phyloP scores from a whole-genome alignment of 1,140 invertebrate species.

The Tetraneura akinire region DNA sequence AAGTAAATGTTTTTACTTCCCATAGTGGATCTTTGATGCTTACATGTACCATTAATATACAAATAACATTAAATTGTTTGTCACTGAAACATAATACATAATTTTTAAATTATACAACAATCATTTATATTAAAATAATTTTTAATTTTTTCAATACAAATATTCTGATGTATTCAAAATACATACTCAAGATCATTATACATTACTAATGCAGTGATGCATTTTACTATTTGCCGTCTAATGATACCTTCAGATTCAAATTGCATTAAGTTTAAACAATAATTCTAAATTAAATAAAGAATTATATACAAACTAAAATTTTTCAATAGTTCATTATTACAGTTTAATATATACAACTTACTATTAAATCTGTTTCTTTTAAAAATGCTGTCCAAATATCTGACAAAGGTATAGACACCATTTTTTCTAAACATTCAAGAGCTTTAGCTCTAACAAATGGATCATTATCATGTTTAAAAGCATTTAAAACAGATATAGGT shows the following conservation, averaged over 20 bases:
- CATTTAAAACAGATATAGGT: neutral
- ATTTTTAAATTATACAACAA: neutral
- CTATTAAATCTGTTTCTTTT: constrained; percentile 35
- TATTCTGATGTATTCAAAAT: neutral
- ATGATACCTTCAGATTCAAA: constrained; percentile 41
- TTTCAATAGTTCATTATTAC: too few relatives aligned
- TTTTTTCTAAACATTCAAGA: constrained; percentile 42
- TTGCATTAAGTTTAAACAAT: constrained; percentile 43
- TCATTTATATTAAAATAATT: neutral
- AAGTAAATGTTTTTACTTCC: constrained; percentile 48
- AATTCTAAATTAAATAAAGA: neutral
- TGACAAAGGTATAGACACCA: constrained; percentile 10
- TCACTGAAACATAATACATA: too few relatives aligned
- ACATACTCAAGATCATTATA: constrained; percentile 21
- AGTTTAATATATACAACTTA: neutral
- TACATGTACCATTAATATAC: constrained; percentile 36
- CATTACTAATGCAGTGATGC: neutral
- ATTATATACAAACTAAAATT: neutral
- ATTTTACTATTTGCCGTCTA: constrained; percentile 32
- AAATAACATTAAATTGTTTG: constrained; percentile 7
- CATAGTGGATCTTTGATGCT: constrained; percentile 38
- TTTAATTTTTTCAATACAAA: neutral
- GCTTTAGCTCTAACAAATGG: constrained; percentile 45
- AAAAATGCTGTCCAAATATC: constrained; percentile 8
- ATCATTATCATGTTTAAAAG: constrained; percentile 36